phyloP scores from a whole-genome alignment of 1,140 invertebrate species.

The Orchestia grillus region DNA sequence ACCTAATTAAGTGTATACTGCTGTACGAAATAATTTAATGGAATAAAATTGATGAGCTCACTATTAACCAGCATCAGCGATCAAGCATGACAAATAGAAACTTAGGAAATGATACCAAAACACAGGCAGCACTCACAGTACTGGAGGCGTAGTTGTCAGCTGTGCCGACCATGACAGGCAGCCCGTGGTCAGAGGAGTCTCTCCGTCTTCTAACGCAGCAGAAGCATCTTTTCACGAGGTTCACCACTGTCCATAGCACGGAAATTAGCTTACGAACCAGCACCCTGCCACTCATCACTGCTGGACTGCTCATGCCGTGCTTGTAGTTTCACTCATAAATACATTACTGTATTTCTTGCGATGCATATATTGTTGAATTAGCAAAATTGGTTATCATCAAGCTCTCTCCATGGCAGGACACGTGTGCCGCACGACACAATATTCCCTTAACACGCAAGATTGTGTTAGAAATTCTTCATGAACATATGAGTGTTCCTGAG shows the following conservation, averaged over 20 bases:
- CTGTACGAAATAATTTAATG: too few relatives aligned
- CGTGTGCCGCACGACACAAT: background rate
- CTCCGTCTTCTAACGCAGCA: slow-evolving; percentile 44
- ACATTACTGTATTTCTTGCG: background rate
- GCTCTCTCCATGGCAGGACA: background rate
- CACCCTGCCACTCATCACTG: background rate
- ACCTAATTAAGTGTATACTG: too few relatives aligned
- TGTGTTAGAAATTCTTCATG: background rate
- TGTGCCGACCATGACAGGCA: background rate
- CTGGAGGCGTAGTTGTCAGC: background rate
- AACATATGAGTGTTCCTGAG: background rate
- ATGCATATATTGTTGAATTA: background rate
- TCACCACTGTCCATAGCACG: slow-evolving; percentile 25
- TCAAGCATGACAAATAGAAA: too few relatives aligned
- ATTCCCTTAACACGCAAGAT: background rate
- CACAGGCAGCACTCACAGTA: background rate
- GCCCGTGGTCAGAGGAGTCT: background rate
- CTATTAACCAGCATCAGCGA: too few relatives aligned
- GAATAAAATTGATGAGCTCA: too few relatives aligned
- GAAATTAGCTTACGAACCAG: background rate
- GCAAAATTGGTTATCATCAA: background rate
- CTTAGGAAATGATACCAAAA: too few relatives aligned
- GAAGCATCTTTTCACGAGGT: background rate
- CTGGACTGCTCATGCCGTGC: slow-evolving; percentile 3
- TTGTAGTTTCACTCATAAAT: background rate